These are phyloP conservation scores for Chirona hameri DNA, from an alignment of 2,888 invertebrate species.

Conservation along the genomic window DNA sequence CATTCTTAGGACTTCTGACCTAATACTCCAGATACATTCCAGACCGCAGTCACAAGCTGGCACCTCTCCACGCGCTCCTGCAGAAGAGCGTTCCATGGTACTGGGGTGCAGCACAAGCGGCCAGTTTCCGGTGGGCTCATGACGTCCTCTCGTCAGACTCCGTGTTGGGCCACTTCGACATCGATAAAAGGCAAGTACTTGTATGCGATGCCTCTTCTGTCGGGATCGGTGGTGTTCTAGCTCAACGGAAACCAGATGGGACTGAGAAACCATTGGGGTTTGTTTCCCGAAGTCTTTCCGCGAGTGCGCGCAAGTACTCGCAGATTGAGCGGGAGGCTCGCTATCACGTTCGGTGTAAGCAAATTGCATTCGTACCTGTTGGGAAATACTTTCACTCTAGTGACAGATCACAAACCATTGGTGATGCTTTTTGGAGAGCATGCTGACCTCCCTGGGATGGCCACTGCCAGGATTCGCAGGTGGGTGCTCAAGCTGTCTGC, in stretches of 20 bases:
- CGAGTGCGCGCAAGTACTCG: neutral
- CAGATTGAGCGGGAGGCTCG: neutral
- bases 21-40: neutral
- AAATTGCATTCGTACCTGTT: neutral
- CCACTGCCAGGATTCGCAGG: neutral
- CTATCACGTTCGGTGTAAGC: neutral
- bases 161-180: no score
- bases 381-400: neutral
- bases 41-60: neutral
- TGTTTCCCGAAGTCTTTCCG: neutral
- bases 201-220: neutral
- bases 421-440: neutral
- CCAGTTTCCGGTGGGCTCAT: no score
- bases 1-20: neutral
- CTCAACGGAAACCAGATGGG: neutral
- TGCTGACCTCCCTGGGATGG: neutral
- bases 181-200: no score
- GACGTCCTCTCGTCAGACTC: no score
- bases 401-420: neutral
- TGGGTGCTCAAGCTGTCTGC: neutral
- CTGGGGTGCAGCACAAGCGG: no score
- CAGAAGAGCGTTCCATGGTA: neutral
- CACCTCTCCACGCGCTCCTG: neutral
- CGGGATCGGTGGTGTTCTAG: neutral
- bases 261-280: neutral